Evolutionary conservation across 2,113 vertebrate species (phyloP), one percentile per base, ranked within the genome.

Genomic region (Salvator merianae): DNA sequence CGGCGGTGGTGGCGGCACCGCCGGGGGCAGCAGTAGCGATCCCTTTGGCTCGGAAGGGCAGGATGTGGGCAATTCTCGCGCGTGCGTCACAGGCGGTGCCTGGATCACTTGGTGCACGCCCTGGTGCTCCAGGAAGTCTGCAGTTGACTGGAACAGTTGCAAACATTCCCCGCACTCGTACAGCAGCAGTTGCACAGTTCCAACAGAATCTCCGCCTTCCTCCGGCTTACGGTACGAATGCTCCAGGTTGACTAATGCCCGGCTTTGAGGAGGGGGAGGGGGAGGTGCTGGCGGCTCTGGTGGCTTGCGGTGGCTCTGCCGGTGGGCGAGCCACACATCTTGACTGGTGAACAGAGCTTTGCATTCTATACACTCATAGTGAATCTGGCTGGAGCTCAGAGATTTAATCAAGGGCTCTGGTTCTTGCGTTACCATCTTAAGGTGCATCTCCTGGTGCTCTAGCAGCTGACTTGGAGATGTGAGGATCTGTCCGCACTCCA

Each of bases 291-390:
- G 34, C 24, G 59, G 34, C 85, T 96, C 90, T 1, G 76, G 77
- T 1, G 77, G 77, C 38, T 85, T 74, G 26, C 95, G 92, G 62
- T 96, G 95, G 0, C 87, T 92, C 86, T 97, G 97, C 34, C 97
- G 96, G 84, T 99, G 98, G 4, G 94, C 95, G 77, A 98, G 95
- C 97, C 98, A 98, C 20, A 97, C 91, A 20, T 96, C 94, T 47
- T 98, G 97, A 30, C 93, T 96, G 62, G 95, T 92, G 2, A 99
- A 98, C 3, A 98, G 95, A 3, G 96, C 95, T 77, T 97, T 96
- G 77, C 98, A 98, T 78, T 98, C 98, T 3, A 96, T 96, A 84
- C 98, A 98, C 90, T 98, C 97, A 8, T 98, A 99, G 68, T 92
- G 85, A 38, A 91, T 93, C 80, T 89, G 87, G 26, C 86, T 92